Percentiles rank a stretch among this genome's conserved stretches.
Conservation (phyloP, 2,888 invertebrate genomes). For the Pinctada fucata region DNA sequence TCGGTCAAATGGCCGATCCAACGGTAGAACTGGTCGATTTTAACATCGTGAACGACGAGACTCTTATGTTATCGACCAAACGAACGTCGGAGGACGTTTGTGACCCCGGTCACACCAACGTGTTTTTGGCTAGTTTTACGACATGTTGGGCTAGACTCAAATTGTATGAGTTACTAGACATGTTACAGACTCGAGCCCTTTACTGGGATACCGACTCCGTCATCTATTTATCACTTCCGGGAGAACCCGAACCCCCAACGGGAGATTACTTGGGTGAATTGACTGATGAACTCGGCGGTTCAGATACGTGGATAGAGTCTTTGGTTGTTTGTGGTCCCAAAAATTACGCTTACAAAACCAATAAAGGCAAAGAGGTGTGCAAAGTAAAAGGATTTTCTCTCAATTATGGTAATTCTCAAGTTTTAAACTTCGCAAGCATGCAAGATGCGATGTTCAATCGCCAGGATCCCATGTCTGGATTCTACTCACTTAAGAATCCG, state of each 20-base stretch:
- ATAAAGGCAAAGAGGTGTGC: too few relatives aligned
- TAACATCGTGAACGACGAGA: constrained; percentile 17
- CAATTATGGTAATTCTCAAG: too few relatives aligned
- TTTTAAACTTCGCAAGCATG: too few relatives aligned
- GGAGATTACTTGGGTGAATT: too few relatives aligned
- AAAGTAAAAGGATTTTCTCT: too few relatives aligned
- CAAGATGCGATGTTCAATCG: background rate
- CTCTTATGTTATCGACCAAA: constrained; percentile 12
- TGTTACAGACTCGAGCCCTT: constrained; percentile 17
- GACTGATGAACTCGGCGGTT: too few relatives aligned
- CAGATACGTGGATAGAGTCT: too few relatives aligned
- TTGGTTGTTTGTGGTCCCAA: background rate
- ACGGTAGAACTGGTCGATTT: constrained; percentile 38
- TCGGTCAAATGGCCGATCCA: constrained; percentile 32
- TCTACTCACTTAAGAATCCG: constrained; percentile 9
- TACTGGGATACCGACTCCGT: constrained; percentile 38
- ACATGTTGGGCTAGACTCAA: constrained; percentile 21
- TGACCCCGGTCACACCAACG: constrained; percentile 25
- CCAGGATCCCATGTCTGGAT: constrained; percentile 4
- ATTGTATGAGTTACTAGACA: constrained; percentile 31
- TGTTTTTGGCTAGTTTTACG: constrained; percentile 20
- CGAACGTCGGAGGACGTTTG: constrained; percentile 4
- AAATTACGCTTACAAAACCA: too few relatives aligned
- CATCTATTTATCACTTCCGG: constrained; percentile 20
- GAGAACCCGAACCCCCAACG: background rate